These are phyloP conservation scores for Nyctereutes procyonoides DNA, from an alignment of 2,113 vertebrate species.

Conservation along the genomic window DNA sequence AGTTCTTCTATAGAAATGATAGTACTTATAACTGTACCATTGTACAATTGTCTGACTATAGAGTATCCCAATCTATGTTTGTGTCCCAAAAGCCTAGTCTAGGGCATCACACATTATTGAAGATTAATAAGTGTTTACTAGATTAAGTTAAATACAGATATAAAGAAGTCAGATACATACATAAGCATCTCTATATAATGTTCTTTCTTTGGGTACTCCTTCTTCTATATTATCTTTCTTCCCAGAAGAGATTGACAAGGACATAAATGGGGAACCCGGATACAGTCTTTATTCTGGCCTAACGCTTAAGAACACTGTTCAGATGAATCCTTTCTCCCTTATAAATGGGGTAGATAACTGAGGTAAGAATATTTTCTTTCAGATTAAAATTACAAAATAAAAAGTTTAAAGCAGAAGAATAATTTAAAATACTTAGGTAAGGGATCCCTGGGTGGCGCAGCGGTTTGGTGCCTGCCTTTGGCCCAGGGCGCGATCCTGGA, in stretches of 20 bases:
- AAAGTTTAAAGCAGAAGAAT: slow-evolving; percentile 10
- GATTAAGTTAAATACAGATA: slow-evolving; percentile 15
- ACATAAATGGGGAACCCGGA: not conserved
- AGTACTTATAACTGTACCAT: not conserved
- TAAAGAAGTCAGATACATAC: not conserved
- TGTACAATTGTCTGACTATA: slow-evolving; percentile 18
- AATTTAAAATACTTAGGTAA: slow-evolving; percentile 19
- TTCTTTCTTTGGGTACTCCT: not conserved
- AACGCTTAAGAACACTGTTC: not conserved
- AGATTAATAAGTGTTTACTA: not conserved
- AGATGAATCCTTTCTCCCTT: not conserved
- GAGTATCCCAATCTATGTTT: not conserved
- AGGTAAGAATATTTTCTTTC: slow-evolving; percentile 22
- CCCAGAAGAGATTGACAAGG: not conserved
- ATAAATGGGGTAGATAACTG: not conserved
- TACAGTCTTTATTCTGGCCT: not conserved
- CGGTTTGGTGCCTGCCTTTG: too few relatives aligned
- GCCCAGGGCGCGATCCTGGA: too few relatives aligned
- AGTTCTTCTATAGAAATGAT: slow-evolving; percentile 2
- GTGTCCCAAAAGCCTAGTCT: not conserved
- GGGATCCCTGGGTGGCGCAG: too few relatives aligned
- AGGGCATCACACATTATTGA: not conserved
- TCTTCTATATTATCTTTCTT: not conserved
- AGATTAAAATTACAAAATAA: slow-evolving; percentile 52
- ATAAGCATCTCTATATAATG: not conserved